These are phyloP conservation scores for Anarrhichthys ocellatus DNA, from an alignment of 2,113 vertebrate species.

Conservation along the genomic window DNA sequence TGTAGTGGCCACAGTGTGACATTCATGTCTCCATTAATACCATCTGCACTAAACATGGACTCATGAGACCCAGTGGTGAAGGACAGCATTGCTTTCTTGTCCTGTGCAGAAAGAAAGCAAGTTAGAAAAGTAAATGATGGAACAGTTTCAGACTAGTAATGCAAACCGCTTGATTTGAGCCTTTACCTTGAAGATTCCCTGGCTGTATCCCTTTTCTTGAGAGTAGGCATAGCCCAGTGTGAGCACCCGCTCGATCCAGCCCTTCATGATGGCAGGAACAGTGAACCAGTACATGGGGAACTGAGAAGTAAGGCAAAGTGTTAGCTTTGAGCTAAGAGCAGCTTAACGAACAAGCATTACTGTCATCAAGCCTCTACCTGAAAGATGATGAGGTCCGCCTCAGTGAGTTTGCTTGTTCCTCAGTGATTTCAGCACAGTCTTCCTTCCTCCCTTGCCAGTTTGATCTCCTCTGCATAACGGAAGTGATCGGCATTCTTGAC, in stretches of 20 bases:
- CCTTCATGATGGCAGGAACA: constrained; percentile 87
- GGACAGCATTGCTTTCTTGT: constrained; percentile 87
- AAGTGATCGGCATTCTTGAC: constrained; percentile 79
- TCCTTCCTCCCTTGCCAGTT: constrained; percentile 81
- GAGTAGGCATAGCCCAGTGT: constrained; percentile 81
- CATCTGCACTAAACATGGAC: constrained; percentile 84
- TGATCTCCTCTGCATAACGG: constrained; percentile 75
- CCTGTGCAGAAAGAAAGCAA: constrained; percentile 62
- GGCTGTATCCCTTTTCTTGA: constrained; percentile 73
- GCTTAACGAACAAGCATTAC: neutral
- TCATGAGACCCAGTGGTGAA: constrained; percentile 85
- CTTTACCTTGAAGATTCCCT: constrained; percentile 84
- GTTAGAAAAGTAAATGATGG: fast-evolving
- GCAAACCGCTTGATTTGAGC: neutral
- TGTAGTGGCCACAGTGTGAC: constrained; percentile 88
- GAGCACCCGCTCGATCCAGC: constrained; percentile 87
- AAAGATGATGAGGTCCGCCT: constrained; percentile 86
- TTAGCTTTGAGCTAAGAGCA: neutral
- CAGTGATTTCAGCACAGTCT: constrained; percentile 79
- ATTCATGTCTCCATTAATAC: constrained; percentile 88
- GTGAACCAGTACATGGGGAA: constrained; percentile 89
- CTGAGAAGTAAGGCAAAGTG: constrained; percentile 44
- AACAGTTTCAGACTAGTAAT: neutral
- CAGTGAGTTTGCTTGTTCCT: constrained; percentile 84
- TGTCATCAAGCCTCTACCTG: constrained; percentile 74